Evolutionary conservation across 2,888 invertebrate species (phyloP), one percentile per base, ranked within the genome.

Genomic region (Seira ritae): DNA sequence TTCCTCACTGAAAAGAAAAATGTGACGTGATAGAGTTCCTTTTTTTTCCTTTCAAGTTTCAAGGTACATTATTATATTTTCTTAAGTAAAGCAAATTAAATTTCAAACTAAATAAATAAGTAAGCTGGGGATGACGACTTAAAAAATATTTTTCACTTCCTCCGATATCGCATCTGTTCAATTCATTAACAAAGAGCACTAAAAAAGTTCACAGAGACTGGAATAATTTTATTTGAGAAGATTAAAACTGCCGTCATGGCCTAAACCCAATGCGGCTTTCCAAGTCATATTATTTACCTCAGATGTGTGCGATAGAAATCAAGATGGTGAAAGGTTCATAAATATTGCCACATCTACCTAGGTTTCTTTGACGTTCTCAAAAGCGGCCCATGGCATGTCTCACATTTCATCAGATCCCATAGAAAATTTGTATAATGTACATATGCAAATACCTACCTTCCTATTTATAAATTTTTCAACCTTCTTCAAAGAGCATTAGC

Each of bases 1-100:
- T 50, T 15, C 15, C 17, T 70, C 69, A 78, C 78, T 79, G 83
- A 68, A 78, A 68, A 74, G 37, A 50, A 50, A 50, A n/a, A 69
- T 31, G 31, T 8, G n/a, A n/a, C n/a, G n/a, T n/a, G n/a, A n/a
- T n/a, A n/a, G n/a, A n/a, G n/a, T n/a, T n/a, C n/a, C n/a, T n/a
- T n/a, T n/a, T n/a, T n/a, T n/a, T n/a, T n/a, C n/a, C n/a, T n/a
- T n/a, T n/a, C n/a, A n/a, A n/a, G n/a, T n/a, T n/a, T n/a, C n/a
- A n/a, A n/a, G n/a, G n/a, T n/a, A n/a, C n/a, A n/a, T n/a, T n/a
- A n/a, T n/a, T n/a, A n/a, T n/a, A n/a, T n/a, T n/a, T n/a, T n/a
- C n/a, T n/a, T n/a, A n/a, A n/a, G n/a, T n/a, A n/a, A n/a, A n/a
- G n/a, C n/a, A n/a, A n/a, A n/a, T n/a, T n/a, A n/a, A n/a, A n/a